Conservation (phyloP, 2,113 vertebrate genomes). For the Bos taurus region ARS-UCD2.0 NC_037349.1:52074001-52074500, state of each 20-base stretch:
- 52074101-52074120: not conserved
- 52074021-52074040: not conserved
- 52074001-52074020: not conserved
- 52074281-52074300: not conserved
- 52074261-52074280: not conserved
- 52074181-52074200: not conserved
- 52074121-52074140: not conserved
- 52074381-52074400: not conserved
- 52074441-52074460: not conserved
- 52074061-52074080: not conserved
- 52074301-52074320: not conserved
- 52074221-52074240: not conserved
- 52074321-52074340: not conserved
- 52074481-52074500: not conserved
- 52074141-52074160: not conserved
- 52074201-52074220: not conserved
- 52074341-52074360: not conserved
- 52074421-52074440: not conserved
- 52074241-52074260: not conserved
- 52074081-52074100: not conserved
- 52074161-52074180: not conserved
- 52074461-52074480: not conserved
- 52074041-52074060: not conserved
- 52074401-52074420: not conserved
- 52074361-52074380: not conserved